Evolutionary conservation across 2,888 invertebrate genomes (phyloP), one percentile per base, ranked within the genome.

Genomic region (Amphipoea oculea): DNA sequence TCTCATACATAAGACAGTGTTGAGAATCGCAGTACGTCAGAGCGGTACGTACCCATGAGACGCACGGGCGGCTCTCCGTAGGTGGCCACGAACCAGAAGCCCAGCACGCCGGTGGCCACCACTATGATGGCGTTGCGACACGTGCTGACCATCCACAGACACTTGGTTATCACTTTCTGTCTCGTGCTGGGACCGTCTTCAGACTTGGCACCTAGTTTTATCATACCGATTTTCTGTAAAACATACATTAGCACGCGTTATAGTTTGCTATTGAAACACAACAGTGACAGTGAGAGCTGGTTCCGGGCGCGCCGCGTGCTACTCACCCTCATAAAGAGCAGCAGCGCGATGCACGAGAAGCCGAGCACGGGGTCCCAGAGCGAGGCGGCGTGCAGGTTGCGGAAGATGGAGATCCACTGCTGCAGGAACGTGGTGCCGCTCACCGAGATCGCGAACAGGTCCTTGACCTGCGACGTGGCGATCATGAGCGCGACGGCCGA

Each of bases 401-500:
- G 92, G 90, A 98, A 97, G 71, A 99, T 97, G 82, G 98, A 98
- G 76, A 96, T 97, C 98, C 98, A 98, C 92, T 98, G 98, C 90
- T 98, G 97, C 75, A 99, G 92, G 92, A 99, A 98, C 0, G 99
- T 99, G 62, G 97, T 97, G 40, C 98, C 98, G 63, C 96, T 97
- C 23, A 98, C 98, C 36, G 95, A 89, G 89, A 99, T 98, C 3
- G 98, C 98, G 74, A 99, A 97, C 73, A 99, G 96, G 92, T 98
- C 98, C 95, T 99, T 99, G 42, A 99, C 97, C 95, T 99, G 99
- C n/a, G 99, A 99, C 0, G 98, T 98, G 65, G 99, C 98, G 89
- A 99, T 99, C 91, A 99, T 98, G 73, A 99, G 97, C 54, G 99
- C 99, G 20, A 99, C 99, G 4, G 99, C 99, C 0, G 99, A 99